Conservation (phyloP, 2,797 vertebrate genomes). For the Micrastur ruficollis region DNA sequence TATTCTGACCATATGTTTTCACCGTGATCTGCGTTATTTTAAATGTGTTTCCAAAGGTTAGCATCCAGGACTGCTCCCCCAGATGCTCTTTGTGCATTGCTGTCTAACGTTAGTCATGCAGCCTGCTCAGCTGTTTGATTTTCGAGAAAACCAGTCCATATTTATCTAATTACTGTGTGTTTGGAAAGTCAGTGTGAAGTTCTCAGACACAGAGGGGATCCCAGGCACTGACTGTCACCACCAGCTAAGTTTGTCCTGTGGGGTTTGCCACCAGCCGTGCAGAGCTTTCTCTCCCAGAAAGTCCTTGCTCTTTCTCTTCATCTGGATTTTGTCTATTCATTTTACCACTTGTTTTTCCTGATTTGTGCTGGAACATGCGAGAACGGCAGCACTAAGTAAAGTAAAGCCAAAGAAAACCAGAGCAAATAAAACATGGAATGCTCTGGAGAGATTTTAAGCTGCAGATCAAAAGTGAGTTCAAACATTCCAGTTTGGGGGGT, state of each 20-base stretch:
- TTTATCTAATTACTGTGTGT: not conserved
- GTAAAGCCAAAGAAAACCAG: not conserved
- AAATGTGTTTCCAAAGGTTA: not conserved
- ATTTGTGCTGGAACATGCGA: not conserved
- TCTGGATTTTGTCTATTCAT: not conserved
- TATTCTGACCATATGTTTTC: not conserved
- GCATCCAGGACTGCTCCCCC: not conserved
- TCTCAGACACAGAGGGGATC: not conserved
- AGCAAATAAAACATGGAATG: not conserved
- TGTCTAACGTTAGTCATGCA: not conserved
- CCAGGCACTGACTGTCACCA: not conserved
- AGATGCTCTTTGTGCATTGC: not conserved
- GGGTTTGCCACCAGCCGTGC: not conserved
- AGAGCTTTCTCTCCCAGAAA: not conserved
- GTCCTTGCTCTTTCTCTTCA: not conserved
- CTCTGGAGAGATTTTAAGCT: not conserved
- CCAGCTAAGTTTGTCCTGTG: not conserved
- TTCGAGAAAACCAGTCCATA: not conserved
- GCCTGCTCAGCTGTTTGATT: not conserved
- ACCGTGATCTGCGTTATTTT: not conserved
- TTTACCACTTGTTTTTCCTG: not conserved
- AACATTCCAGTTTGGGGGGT: accelerated
- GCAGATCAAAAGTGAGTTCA: not conserved
- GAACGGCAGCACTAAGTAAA: not conserved
- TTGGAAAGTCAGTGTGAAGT: not conserved